Evolutionary conservation across 2,113 vertebrate genomes (phyloP), one percentile per base, ranked within the genome.

Genomic region (Cynoglossus semilaevis): DNA sequence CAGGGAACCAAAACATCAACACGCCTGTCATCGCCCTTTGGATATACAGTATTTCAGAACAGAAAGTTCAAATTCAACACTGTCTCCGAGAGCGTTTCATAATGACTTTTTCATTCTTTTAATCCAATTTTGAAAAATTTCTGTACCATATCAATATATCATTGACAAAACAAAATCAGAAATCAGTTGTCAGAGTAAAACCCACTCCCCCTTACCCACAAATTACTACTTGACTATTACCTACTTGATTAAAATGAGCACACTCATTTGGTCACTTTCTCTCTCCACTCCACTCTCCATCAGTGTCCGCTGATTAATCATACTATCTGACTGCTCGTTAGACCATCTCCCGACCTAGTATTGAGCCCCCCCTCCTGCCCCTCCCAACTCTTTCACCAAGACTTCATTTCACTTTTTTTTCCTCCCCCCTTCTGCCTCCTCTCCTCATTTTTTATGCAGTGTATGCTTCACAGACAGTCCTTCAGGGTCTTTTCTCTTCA

Each of bases 331-430:
- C 74, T 72, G 65, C 70, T 79, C 69, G 69, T 79, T 76, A 80
- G 67, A 76, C 54, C 72, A 40, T 60, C 70, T 72, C 64, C 55
- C 74, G 84, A 86, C 80, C 78, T 82, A 63, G 52, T 36, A 71
- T 79, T 12, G 54, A 76, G 22, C 6, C 22, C 3, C 6, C 22
- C 22, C 22, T 29, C 22, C 22, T 29, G 22, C 22, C 6, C 66
- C 63, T 63, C 16, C 42, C 44, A 56, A 36, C 57, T 41, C 11
- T 13, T 8, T 19, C 77, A 4, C 42, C 77, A 51, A 73, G 66
- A 67, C 59, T 63, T 60, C 15, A 51, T 64, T 72, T 73, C 51
- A 49, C 11, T 1, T 72, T 60, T 66, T 62, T 56, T 63, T 50
- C 44, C 54, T 35, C n/a, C 10, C 35, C 76, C 66, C 52, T 29